These are phyloP conservation scores for Leptopilina syphax DNA, from an alignment of 2,888 invertebrate species.

Conservation along the genomic window DNA sequence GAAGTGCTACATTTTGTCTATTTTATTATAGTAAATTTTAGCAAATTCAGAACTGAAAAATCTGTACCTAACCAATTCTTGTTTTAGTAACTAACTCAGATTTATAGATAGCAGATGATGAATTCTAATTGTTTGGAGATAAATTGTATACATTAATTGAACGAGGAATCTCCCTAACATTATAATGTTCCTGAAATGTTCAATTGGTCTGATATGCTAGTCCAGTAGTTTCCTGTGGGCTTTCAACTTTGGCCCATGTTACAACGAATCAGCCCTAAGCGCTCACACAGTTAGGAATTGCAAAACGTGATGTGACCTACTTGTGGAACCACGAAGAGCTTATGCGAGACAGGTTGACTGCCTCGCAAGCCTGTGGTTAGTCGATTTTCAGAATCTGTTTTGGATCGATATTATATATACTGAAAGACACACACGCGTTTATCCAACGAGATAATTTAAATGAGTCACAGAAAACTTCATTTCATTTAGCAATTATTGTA, in stretches of 20 bases:
- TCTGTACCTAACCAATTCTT: too few relatives aligned
- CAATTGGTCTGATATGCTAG: slow-evolving; percentile 35
- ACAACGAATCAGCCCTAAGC: slow-evolving; percentile 33
- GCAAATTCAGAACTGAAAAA: too few relatives aligned
- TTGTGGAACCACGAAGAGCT: slow-evolving; percentile 23
- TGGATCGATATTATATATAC: slow-evolving; percentile 10
- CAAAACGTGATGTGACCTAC: slow-evolving; percentile 40
- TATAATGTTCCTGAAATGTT: slow-evolving; percentile 4
- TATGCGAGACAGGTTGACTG: slow-evolving; percentile 38
- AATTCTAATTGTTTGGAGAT: background rate
- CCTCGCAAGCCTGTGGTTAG: slow-evolving; percentile 34
- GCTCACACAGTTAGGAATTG: slow-evolving; percentile 34
- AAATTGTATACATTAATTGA: background rate
- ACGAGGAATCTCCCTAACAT: background rate
- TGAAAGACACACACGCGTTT: slow-evolving; percentile 18
- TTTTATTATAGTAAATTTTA: too few relatives aligned
- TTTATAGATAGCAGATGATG: background rate
- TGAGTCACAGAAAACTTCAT: background rate
- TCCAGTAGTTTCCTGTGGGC: slow-evolving; percentile 38
- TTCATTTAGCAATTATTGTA: background rate
- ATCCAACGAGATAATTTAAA: background rate
- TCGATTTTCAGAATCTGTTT: slow-evolving; percentile 30
- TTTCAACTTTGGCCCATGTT: slow-evolving; percentile 40
- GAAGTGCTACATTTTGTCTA: too few relatives aligned
- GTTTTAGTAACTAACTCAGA: too few relatives aligned